Evolutionary conservation across 2,888 invertebrate genomes (phyloP).

Genomic region (Thera obeliscata): DNA sequence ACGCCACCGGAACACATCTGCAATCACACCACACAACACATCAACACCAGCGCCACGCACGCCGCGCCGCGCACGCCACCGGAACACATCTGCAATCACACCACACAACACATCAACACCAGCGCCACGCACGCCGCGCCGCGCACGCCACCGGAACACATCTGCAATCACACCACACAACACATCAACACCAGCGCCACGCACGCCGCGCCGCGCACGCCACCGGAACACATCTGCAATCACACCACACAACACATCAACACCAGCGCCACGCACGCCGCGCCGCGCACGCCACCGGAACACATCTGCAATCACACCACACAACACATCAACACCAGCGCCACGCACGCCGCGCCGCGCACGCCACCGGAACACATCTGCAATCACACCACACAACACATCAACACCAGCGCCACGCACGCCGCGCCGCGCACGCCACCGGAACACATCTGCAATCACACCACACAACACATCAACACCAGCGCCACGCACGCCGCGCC

Average conservation of each 20-base stretch:
- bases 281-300: slow-evolving; percentile 55
- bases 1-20: slow-evolving; percentile 60
- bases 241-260: slow-evolving; percentile 24
- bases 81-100: slow-evolving; percentile 57
- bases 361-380: slow-evolving; percentile 60
- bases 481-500: slow-evolving; percentile 67
- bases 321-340: slow-evolving; percentile 49
- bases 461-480: slow-evolving; percentile 40
- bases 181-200: slow-evolving; percentile 55
- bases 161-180: slow-evolving; percentile 44
- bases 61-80: slow-evolving; percentile 61
- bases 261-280: slow-evolving; percentile 63
- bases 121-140: slow-evolving; percentile 67
- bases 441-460: slow-evolving; percentile 57
- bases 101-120: slow-evolving; percentile 40
- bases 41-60: slow-evolving; percentile 58
- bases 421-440: slow-evolving; percentile 61
- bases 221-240: slow-evolving; percentile 58
- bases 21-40: background rate
- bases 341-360: slow-evolving; percentile 64
- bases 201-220: slow-evolving; percentile 63
- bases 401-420: slow-evolving; percentile 58
- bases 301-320: slow-evolving; percentile 55
- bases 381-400: background rate
- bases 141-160: slow-evolving; percentile 55